Percentiles rank a stretch among this genome's conserved stretches.
Evolutionary conservation across 1,140 invertebrate genomes (phyloP).

Genomic region (Sycophaga agraensis): DNA sequence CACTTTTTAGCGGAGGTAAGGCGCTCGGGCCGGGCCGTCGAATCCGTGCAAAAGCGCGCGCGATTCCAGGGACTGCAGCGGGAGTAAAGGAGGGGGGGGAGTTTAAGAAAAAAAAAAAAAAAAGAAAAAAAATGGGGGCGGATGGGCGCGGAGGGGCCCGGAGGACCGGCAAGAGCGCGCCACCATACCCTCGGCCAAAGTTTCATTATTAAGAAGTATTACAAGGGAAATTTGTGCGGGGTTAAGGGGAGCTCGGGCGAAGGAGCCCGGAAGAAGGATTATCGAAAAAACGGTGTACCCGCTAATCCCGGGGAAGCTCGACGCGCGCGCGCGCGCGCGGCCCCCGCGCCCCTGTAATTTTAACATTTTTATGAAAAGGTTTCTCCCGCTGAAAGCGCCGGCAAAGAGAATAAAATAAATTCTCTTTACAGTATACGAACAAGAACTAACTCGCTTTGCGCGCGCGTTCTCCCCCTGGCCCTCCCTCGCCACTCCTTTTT

Average conservation of each 20-base stretch:
- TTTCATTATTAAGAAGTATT: slow-evolving; percentile 44
- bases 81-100: too few relatives aligned
- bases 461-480: background rate
- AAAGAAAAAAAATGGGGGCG: background rate
- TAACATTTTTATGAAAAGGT: slow-evolving; percentile 25
- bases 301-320: slow-evolving; percentile 2
- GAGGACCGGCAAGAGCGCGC: background rate
- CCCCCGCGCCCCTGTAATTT: slow-evolving; percentile 1
- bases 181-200: slow-evolving; percentile 16
- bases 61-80: background rate
- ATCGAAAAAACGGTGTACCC: slow-evolving; percentile 10
- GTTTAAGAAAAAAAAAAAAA: too few relatives aligned
- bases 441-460: slow-evolving; percentile 9
- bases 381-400: background rate
- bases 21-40: too few relatives aligned
- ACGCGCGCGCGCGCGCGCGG: background rate
- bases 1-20: background rate
- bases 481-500: background rate
- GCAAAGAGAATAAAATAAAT: slow-evolving; percentile 20
- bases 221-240: slow-evolving; percentile 21
- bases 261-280: slow-evolving; percentile 8
- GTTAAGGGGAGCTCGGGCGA: background rate
- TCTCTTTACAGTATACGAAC: slow-evolving; percentile 18
- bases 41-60: background rate
- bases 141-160: background rate